phyloP scores from a whole-genome alignment of 2,113 vertebrate genomes.

The human (Homo sapiens) region GRCh38 chr7:54399001-54399500 shows the following conservation, averaged over 20 bases:
- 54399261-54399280: background rate
- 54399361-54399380: background rate
- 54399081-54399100: conserved; percentile 2
- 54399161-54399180: background rate
- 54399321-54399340: background rate
- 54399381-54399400: background rate
- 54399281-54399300: background rate
- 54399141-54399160: background rate
- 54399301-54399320: background rate
- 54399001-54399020: background rate
- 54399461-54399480: background rate
- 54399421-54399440: background rate
- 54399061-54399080: background rate
- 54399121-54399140: background rate
- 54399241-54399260: background rate
- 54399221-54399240: background rate
- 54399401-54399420: background rate
- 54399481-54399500: background rate
- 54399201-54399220: background rate
- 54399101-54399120: background rate
- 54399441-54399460: background rate
- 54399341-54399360: background rate
- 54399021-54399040: background rate
- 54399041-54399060: background rate
- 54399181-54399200: background rate